Base-by-base conservation (phyloP, 2,797 vertebrate genomes). In the Alca torda region DNA sequence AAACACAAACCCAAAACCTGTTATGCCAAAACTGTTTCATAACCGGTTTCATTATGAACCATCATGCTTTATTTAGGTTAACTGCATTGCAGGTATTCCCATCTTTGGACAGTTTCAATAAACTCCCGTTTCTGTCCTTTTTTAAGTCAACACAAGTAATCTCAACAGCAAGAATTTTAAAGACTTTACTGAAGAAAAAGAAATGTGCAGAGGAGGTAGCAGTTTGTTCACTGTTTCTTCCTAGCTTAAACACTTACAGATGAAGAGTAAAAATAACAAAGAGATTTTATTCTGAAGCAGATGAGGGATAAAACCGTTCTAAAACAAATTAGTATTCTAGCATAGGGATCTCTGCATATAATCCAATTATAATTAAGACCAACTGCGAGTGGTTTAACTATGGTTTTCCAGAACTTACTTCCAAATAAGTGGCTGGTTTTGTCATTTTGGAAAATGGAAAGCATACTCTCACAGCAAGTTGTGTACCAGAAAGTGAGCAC, bases 31-130 rank as follows among this genome's bases (percentile, higher is more conserved):
- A 67, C 33, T 70, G 51, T 96, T 96, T 96, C 92, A 67, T 70
- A 93, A 93, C 39, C 16, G 13, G 23, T 33, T 88, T 50, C 88
- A 63, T 1, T 56, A 69, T 10, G 10, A 72, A 83, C 24, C 85
- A 76, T 61, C 56, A 56, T 2, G 31, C 60, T 92, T 95, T 74
- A 95, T 70, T 82, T 70, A 87, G 78, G 81, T 77, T 91, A 95
- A 63, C 89, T 80, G 75, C 91, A 91, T 6, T 94, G 93, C 88
- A 91, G 79, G 82, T 83, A 64, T 64, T 84, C n/a, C 75, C 24
- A n/a, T 3, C 54, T 39, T 89, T 2, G 7, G 12, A 46, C 17
- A 74, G 46, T 33, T 89, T 60, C 25, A 70, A 21, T 33, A 41
- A 92, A 61, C 18, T 50, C 21, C 23, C 21, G 13, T 28, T 37